Conservation (phyloP, 2,888 invertebrate genomes). For the Punctoribates punctum region DNA sequence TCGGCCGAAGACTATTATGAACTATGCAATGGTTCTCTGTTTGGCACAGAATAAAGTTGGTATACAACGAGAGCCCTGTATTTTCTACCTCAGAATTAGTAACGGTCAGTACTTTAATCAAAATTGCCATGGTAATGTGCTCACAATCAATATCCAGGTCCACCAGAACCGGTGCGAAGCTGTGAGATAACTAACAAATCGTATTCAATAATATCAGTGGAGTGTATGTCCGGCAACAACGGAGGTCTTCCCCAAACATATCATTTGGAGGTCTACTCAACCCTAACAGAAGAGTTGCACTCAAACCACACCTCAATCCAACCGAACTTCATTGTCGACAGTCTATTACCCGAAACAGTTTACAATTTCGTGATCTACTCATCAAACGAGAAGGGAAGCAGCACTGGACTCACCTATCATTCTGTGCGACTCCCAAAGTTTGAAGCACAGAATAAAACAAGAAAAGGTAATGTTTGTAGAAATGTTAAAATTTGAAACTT, state of each 20-base stretch:
- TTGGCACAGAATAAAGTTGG: constrained; percentile 79
- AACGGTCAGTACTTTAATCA: not conserved
- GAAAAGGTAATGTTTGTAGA: too few species aligned
- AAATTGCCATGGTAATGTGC: not conserved
- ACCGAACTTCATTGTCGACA: constrained; percentile 46
- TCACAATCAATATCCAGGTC: not conserved
- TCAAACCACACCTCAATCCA: constrained; percentile 38
- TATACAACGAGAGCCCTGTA: constrained; percentile 76
- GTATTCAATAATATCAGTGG: not conserved
- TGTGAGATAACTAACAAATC: not conserved
- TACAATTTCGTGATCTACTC: constrained; percentile 47
- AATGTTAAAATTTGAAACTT: not conserved
- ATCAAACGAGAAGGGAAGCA: constrained; percentile 47
- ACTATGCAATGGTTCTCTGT: constrained; percentile 83
- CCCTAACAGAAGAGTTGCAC: constrained; percentile 21
- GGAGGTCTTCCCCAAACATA: not conserved
- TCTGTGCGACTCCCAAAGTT: not conserved
- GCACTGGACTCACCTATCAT: not conserved
- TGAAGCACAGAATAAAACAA: not conserved
- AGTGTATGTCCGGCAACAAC: not conserved
- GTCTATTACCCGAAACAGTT: constrained; percentile 46
- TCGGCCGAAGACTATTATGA: constrained; percentile 81
- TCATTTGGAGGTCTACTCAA: not conserved
- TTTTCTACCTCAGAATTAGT: constrained; percentile 55
- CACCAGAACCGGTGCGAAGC: not conserved